These are phyloP conservation scores for Leucopsar rothschildi DNA, from an alignment of 2,113 vertebrate genomes.

Conservation along the genomic window DNA sequence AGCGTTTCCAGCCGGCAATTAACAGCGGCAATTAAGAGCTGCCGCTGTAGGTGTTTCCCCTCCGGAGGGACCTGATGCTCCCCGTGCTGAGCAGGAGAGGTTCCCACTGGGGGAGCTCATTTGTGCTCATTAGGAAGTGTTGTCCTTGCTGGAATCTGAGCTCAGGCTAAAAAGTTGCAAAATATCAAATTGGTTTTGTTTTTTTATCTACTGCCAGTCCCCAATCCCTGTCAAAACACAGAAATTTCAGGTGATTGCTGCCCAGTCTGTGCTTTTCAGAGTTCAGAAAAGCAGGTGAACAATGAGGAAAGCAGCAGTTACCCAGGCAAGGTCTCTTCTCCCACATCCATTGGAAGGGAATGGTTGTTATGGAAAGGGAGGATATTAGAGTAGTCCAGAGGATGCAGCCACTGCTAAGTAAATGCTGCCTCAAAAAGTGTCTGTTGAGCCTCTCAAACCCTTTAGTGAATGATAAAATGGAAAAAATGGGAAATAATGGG, in stretches of 20 bases:
- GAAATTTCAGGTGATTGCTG: background rate
- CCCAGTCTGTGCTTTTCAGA: background rate
- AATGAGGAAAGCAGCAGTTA: background rate
- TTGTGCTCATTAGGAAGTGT: background rate
- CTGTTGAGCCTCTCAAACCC: background rate
- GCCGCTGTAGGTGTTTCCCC: conserved; percentile 38
- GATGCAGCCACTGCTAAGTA: background rate
- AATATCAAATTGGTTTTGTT: background rate
- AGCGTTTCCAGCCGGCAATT: background rate
- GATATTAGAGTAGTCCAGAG: background rate
- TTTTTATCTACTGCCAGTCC: background rate
- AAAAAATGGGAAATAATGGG: background rate
- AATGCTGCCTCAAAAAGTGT: background rate
- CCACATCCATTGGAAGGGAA: background rate
- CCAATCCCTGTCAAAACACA: background rate
- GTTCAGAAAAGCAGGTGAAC: background rate
- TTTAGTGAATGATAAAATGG: background rate
- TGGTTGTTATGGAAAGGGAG: background rate
- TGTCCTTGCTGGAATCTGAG: background rate
- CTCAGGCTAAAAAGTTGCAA: background rate
- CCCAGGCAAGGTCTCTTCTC: background rate
- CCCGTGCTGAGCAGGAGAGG: conserved; percentile 14
- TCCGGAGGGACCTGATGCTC: background rate
- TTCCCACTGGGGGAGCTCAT: conserved; percentile 20
- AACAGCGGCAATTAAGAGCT: conserved; percentile 39